phyloP scores from a whole-genome alignment of 1,140 invertebrate genomes.

The Nylanderia fulva region DNA sequence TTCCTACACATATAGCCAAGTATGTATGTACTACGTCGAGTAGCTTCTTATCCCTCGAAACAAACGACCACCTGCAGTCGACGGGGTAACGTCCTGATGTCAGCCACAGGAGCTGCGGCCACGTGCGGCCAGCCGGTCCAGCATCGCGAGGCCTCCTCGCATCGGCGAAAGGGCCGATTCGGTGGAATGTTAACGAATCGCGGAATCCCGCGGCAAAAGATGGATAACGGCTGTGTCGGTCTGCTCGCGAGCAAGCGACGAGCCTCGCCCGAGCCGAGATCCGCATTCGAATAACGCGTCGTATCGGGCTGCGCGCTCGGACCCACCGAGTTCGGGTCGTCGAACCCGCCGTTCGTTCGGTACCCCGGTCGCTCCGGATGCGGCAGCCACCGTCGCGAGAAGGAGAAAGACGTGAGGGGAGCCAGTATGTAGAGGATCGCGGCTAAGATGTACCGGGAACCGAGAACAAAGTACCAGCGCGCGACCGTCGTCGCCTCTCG shows the following conservation, averaged over 20 bases:
- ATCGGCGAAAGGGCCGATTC: conserved; percentile 63
- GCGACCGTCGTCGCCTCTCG: conserved; percentile 50
- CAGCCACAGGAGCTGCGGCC: conserved; percentile 5
- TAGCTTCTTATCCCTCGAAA: conserved; percentile 15
- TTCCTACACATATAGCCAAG: neutral
- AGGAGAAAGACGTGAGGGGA: neutral
- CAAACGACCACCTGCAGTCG: conserved; percentile 13
- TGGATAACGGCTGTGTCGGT: conserved; percentile 68
- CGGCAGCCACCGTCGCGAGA: conserved; percentile 13
- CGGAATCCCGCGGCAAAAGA: conserved; percentile 71
- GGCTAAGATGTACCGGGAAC: conserved; percentile 57
- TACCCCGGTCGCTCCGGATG: conserved; percentile 61
- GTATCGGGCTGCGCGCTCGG: conserved; percentile 27
- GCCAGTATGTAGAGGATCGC: conserved; percentile 15
- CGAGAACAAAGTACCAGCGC: conserved; percentile 69
- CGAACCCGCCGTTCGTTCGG: conserved; percentile 68
- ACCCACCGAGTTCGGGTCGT: conserved; percentile 60
- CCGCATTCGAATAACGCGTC: conserved; percentile 55
- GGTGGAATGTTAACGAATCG: conserved; percentile 78
- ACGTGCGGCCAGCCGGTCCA: conserved; percentile 1
- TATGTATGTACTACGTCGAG: neutral
- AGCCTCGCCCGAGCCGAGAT: conserved; percentile 58
- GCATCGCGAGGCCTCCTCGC: conserved; percentile 30
- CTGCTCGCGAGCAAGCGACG: conserved; percentile 47
- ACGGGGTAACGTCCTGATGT: conserved; percentile 18